phyloP scores from a whole-genome alignment of 2,888 invertebrate genomes.

The Lypha dubia region DNA sequence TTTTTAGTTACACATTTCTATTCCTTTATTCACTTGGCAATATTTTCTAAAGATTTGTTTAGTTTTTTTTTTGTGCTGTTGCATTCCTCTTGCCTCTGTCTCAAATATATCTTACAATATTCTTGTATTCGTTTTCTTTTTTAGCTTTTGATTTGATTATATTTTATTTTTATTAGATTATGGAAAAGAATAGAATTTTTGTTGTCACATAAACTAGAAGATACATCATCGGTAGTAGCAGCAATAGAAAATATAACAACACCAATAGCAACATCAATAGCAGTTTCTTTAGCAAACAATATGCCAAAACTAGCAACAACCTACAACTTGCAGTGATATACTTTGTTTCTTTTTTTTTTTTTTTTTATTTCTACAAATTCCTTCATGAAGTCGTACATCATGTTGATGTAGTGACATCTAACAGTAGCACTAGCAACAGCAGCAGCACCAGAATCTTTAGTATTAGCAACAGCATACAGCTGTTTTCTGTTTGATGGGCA shows the following conservation, averaged over 20 bases:
- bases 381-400: constrained; percentile 68
- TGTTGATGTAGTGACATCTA: constrained; percentile 57
- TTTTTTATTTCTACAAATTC: too few species aligned
- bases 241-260: too few species aligned
- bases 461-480: constrained; percentile 12
- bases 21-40: constrained; percentile 42
- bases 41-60: constrained; percentile 60
- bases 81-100: constrained; percentile 4
- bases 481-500: background rate
- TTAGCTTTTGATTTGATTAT: constrained; percentile 65
- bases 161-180: constrained; percentile 68
- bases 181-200: constrained; percentile 60
- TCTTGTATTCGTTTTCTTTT: constrained; percentile 32
- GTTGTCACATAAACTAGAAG: constrained; percentile 65
- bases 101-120: constrained; percentile 42
- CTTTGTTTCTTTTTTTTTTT: too few species aligned
- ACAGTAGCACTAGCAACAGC: constrained; percentile 31
- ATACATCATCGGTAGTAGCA: constrained; percentile 51
- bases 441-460: constrained; percentile 13
- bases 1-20: constrained; percentile 21
- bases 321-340: constrained; percentile 46
- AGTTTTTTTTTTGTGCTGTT: constrained; percentile 5
- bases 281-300: constrained; percentile 38
- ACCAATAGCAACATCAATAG: background rate
- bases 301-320: constrained; percentile 53